Percentiles rank a stretch among this genome's conserved stretches.
phyloP scores from a whole-genome alignment of 2,888 invertebrate genomes.

The Horisme vitalbata region DNA sequence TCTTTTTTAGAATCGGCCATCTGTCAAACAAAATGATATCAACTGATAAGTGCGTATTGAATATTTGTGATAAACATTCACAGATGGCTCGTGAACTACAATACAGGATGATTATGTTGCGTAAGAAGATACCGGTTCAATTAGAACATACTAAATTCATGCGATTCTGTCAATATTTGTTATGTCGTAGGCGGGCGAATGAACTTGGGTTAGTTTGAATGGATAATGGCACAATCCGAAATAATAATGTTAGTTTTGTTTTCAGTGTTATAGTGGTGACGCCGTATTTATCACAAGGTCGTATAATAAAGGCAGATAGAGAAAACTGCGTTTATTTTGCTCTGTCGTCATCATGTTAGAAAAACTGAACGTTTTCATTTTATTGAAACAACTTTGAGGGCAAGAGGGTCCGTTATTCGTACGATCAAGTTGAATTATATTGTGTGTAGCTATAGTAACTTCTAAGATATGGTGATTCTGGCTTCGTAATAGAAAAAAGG shows the following conservation, averaged over 20 bases:
- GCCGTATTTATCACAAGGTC: no score
- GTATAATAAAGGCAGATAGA: no score
- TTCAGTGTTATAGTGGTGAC: no score
- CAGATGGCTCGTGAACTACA: conserved; percentile 55
- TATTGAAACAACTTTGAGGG: no score
- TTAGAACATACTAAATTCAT: conserved; percentile 42
- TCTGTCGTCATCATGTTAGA: no score
- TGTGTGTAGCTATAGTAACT: no score
- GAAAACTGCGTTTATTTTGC: no score
- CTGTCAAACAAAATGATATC: conserved; percentile 65
- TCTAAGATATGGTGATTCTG: no score
- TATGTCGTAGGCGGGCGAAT: conserved; percentile 43
- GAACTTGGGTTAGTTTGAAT: conserved; percentile 26
- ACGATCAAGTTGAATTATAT: no score
- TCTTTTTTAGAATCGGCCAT: conserved; percentile 54
- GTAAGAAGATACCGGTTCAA: conserved; percentile 50
- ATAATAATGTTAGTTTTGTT: conserved; percentile 31
- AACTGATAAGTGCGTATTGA: conserved; percentile 61
- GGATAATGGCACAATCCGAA: conserved; percentile 4
- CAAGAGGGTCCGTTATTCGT: no score
- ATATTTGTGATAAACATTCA: conserved; percentile 76
- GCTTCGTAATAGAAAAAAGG: no score
- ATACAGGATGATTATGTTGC: conserved; percentile 51
- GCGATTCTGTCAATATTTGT: conserved; percentile 38
- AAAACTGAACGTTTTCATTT: no score